Conservation (phyloP, 2,797 vertebrate species). For the Microhierax caerulescens region DNA sequence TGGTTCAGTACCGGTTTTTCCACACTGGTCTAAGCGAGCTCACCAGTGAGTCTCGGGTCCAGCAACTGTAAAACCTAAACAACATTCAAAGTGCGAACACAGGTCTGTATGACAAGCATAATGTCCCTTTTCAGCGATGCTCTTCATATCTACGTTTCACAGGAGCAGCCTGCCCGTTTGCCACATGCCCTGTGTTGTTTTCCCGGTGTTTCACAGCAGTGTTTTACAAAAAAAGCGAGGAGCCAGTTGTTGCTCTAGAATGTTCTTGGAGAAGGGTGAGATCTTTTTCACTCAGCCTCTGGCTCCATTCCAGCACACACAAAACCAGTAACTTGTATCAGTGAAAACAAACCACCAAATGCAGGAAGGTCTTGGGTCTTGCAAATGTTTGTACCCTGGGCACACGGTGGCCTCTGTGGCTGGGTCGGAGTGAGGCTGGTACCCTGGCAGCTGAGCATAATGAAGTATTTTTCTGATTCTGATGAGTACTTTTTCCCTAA, state of each 20-base stretch:
- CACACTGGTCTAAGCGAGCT: neutral
- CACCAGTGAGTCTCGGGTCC: neutral
- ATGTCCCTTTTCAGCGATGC: neutral
- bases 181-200: neutral
- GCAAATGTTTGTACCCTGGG: neutral
- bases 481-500: neutral
- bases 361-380: neutral
- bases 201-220: neutral
- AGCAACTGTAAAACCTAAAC: neutral
- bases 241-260: neutral
- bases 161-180: neutral
- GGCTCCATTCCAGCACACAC: neutral
- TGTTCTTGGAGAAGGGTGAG: neutral
- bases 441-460: neutral
- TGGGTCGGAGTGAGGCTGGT: neutral
- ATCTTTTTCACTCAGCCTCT: neutral
- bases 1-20: neutral
- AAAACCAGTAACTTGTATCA: neutral
- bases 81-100: accelerated
- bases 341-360: neutral
- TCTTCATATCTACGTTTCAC: accelerated
- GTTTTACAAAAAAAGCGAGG: neutral
- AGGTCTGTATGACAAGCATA: neutral
- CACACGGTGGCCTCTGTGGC: neutral
- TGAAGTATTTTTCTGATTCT: neutral